phyloP scores from a whole-genome alignment of 2,113 vertebrate species.

The Callipepla squamata region DNA sequence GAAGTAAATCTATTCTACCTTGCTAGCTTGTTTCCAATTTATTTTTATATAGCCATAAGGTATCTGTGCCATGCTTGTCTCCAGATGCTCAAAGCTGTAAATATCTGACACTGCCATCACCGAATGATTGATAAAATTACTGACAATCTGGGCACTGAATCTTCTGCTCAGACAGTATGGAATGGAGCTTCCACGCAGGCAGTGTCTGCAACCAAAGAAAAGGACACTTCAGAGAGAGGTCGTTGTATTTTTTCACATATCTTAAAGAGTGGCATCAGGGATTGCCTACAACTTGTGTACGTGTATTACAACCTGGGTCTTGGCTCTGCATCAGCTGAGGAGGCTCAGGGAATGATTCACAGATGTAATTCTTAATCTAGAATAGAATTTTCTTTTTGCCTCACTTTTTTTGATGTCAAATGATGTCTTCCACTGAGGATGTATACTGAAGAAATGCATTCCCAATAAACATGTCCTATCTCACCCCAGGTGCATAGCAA shows the following conservation, averaged over 20 bases:
- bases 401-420: neutral
- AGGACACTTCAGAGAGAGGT: neutral
- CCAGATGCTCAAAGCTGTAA: neutral
- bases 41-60: neutral
- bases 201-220: neutral
- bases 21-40: neutral
- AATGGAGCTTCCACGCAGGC: neutral
- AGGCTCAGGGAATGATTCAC: neutral
- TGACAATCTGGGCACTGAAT: neutral
- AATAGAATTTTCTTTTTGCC: neutral
- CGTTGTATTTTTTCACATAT: neutral
- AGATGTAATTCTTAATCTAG: neutral
- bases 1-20: neutral
- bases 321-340: fast-evolving
- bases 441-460: neutral
- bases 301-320: neutral
- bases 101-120: neutral
- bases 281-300: neutral
- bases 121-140: neutral
- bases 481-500: neutral
- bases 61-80: neutral
- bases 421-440: neutral
- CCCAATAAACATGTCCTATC: neutral
- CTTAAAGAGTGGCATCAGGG: neutral
- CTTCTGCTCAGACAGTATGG: neutral